Percentiles rank a stretch among this genome's conserved stretches.
Evolutionary conservation across 2,888 invertebrate genomes (phyloP).

Genomic region (Drosophila diplacantha): DNA sequence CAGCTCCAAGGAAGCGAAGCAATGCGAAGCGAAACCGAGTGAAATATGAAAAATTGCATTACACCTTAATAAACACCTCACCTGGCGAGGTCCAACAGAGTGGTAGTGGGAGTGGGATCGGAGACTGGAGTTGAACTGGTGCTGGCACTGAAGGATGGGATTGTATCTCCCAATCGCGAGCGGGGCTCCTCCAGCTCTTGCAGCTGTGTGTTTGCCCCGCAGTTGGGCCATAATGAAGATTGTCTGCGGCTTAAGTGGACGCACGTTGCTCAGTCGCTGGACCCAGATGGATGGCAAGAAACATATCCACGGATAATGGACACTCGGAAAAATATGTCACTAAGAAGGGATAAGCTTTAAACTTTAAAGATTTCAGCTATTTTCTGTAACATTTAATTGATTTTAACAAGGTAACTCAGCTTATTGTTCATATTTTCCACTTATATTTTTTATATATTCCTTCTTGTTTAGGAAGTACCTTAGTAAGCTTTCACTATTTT

Average conservation of each 20-base stretch:
- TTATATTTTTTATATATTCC: neutral
- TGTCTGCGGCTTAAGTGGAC: slow-evolving; percentile 72
- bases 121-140: slow-evolving; percentile 8
- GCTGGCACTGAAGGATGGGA: slow-evolving; percentile 13
- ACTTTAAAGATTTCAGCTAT: neutral
- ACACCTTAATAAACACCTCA: slow-evolving; percentile 74
- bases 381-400: neutral
- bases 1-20: slow-evolving; percentile 37
- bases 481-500: neutral
- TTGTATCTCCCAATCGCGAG: slow-evolving; percentile 47
- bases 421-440: too few species aligned
- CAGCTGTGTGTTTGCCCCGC: slow-evolving; percentile 56
- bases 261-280: slow-evolving; percentile 52
- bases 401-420: too few species aligned
- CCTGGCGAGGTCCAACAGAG: slow-evolving; percentile 49
- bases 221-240: slow-evolving; percentile 74
- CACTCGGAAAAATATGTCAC: slow-evolving; percentile 1
- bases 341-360: neutral
- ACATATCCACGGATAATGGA: slow-evolving; percentile 6
- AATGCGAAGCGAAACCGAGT: slow-evolving; percentile 22
- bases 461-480: too few species aligned
- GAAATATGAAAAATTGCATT: slow-evolving; percentile 65
- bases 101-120: slow-evolving; percentile 19
- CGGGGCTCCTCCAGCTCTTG: slow-evolving; percentile 36
- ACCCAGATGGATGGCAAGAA: slow-evolving; percentile 22